These are phyloP conservation scores for Drosophila robusta DNA, from an alignment of 2,888 invertebrate species.

Conservation along the genomic window DNA sequence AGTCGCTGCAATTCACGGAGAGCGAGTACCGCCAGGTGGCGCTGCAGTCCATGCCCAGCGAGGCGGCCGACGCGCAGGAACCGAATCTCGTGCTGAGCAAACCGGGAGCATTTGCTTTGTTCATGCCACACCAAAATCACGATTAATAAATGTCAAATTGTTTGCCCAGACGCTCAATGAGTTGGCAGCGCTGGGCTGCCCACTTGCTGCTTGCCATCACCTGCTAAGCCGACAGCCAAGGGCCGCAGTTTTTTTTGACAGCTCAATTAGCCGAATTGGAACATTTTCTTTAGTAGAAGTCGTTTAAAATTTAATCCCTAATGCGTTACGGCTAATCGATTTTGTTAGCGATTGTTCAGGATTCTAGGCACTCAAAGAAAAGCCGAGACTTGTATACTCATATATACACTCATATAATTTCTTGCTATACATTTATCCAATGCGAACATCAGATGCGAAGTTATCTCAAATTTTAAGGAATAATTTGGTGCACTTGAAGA, in stretches of 20 bases:
- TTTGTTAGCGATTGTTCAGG: too few species aligned
- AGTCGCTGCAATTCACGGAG: constrained; percentile 6
- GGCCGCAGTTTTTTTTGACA: background rate
- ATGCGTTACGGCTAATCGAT: too few species aligned
- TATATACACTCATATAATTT: too few species aligned
- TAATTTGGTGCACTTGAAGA: too few species aligned
- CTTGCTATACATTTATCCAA: too few species aligned
- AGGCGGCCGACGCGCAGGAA: background rate
- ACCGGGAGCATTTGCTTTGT: background rate
- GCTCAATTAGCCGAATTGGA: background rate
- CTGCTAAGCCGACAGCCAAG: background rate
- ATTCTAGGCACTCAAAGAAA: too few species aligned
- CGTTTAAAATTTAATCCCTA: too few species aligned
- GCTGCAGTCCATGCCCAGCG: background rate
- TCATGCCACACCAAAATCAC: background rate
- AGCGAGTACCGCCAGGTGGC: constrained; percentile 4
- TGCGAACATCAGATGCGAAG: too few species aligned
- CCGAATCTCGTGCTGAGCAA: background rate
- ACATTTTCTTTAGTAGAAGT: too few species aligned
- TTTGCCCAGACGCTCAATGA: background rate
- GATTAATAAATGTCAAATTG: background rate
- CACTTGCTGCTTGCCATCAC: background rate
- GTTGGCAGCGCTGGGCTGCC: background rate
- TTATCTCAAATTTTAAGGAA: too few species aligned
- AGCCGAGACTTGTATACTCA: too few species aligned